phyloP scores from a whole-genome alignment of 2,113 vertebrate genomes.

The Pelecanoides urinatrix region DNA sequence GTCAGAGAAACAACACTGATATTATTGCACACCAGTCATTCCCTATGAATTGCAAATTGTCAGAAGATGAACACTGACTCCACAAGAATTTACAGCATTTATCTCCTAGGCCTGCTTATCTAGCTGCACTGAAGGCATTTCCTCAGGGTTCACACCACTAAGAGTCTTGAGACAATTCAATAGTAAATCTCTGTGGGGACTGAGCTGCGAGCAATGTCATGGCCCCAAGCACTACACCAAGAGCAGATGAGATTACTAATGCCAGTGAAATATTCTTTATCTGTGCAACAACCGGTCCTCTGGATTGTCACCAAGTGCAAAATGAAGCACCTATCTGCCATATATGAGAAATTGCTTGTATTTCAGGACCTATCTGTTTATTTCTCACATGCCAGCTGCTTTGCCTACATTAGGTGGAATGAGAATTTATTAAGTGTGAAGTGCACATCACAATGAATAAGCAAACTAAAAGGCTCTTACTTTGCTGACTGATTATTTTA shows the following conservation, averaged over 20 bases:
- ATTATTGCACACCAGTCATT: background rate
- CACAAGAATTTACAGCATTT: background rate
- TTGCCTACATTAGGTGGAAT: background rate
- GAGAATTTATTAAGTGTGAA: slow-evolving; percentile 10
- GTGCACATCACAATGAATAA: background rate
- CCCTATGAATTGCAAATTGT: background rate
- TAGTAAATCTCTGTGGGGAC: slow-evolving; percentile 5
- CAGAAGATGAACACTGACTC: background rate
- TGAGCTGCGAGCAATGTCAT: background rate
- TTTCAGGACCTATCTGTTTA: background rate
- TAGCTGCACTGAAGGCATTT: background rate
- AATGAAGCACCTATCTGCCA: background rate
- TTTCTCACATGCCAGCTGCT: background rate
- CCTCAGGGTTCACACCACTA: background rate
- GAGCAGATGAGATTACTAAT: slow-evolving; percentile 13
- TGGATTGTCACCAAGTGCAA: background rate
- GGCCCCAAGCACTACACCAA: background rate
- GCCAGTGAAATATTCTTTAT: slow-evolving; percentile 12
- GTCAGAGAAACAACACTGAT: background rate
- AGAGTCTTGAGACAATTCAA: background rate
- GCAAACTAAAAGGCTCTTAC: background rate
- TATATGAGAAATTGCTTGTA: background rate
- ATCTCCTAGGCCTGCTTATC: background rate
- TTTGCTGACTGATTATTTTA: slow-evolving; percentile 17
- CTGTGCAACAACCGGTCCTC: background rate